Evolutionary conservation across 2,113 vertebrate species (phyloP).

Genomic region (Limanda limanda): DNA sequence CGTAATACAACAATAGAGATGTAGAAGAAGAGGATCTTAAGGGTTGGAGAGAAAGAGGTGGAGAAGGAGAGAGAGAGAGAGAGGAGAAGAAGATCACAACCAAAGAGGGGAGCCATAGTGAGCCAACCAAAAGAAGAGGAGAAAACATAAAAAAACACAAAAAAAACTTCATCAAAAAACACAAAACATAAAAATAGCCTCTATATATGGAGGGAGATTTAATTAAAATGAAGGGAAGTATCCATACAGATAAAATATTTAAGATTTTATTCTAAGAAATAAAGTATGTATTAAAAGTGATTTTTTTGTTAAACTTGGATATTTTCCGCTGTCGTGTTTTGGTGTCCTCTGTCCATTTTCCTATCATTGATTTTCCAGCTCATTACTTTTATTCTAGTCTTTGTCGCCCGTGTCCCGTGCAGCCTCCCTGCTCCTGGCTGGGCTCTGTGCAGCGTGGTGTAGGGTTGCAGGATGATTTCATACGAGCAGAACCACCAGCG

Average conservation of each 20-base stretch:
- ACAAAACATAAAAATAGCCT: constrained; percentile 72
- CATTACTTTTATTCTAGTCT: constrained; percentile 69
- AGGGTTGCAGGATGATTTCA: constrained; percentile 69
- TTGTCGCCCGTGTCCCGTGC: constrained; percentile 66
- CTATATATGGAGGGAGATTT: constrained; percentile 67
- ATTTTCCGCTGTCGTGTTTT: constrained; percentile 78
- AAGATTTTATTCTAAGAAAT: constrained; percentile 58
- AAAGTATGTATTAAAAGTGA: constrained; percentile 83
- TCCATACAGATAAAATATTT: constrained; percentile 74
- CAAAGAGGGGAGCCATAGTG: constrained; percentile 59
- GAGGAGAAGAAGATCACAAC: constrained; percentile 61
- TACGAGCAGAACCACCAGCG: constrained; percentile 57
- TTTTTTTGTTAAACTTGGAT: constrained; percentile 85
- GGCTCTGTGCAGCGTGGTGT: constrained; percentile 70
- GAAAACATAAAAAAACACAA: constrained; percentile 69
- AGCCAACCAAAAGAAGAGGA: constrained; percentile 71
- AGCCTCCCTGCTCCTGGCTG: constrained; percentile 62
- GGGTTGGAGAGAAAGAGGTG: constrained; percentile 53
- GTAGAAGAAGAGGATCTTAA: constrained; percentile 70
- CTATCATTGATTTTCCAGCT: constrained; percentile 77
- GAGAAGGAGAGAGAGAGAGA: constrained; percentile 26
- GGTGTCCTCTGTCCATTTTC: constrained; percentile 79
- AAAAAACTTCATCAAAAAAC: constrained; percentile 67
- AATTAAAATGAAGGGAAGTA: constrained; percentile 67
- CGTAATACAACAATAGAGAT: constrained; percentile 59